Base-by-base conservation (phyloP, 2,888 invertebrate species). In the Rhynchonema sp. region DNA sequence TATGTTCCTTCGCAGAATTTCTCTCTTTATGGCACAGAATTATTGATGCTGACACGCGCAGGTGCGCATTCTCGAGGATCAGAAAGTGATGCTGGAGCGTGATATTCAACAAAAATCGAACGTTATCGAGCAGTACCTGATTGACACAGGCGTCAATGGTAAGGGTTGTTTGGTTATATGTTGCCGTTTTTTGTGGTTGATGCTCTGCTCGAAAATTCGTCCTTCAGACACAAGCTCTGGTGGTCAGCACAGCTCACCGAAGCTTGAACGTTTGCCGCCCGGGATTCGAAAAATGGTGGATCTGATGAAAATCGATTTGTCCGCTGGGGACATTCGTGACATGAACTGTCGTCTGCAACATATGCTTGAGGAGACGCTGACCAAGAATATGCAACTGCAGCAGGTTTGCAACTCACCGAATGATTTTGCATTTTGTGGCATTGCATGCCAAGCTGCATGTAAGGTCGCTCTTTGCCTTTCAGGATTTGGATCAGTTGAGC, bases 341-440 rank as follows among this genome's bases (percentile, higher is more conserved):
- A 73, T 72, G 68, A 74, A 74, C 65, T 67, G 68, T 57, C 74
- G 74, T 59, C 67, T 78, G 62, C 77, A 78, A 65, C 68, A 73
- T 52, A 75, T 78, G 73, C 66, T 79, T 30, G 78, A 78, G 64
- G 79, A 79, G 67, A 78, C 77, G 1, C 72, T 79, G 13, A 77
- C 76, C 27, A 78, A 78, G 65, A 79, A 79, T 67, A 77, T 79
- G 76, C 75, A 77, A 67, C 68, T 79, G 58, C 77, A 79, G 65
- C 69, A 75, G 70, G 74, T 74, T 60, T 20, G 52, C 23, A 13
- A 38, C 38, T 38, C 38, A 38, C n/a, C n/a, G n/a, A n/a, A n/a
- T n/a, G n/a, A n/a, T n/a, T n/a, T n/a, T n/a, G n/a, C n/a, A n/a
- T n/a, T n/a, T n/a, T n/a, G n/a, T n/a, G n/a, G n/a, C n/a, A n/a